phyloP scores from a whole-genome alignment of 2,113 vertebrate species.

The Neolamprologus sp. region DNA sequence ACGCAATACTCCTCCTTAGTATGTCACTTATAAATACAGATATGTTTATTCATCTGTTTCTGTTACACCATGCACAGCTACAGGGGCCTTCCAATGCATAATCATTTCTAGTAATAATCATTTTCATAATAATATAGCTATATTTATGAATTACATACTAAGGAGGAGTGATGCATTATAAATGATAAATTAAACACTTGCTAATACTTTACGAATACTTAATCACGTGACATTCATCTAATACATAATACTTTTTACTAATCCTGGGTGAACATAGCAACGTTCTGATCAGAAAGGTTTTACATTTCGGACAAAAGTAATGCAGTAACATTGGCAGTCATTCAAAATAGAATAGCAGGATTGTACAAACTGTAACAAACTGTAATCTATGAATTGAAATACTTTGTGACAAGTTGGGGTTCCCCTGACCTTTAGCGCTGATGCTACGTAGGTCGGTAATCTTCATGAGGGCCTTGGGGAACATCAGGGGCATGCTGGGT shows the following conservation, averaged over 20 bases:
- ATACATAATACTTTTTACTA: background rate
- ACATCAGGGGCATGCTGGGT: conserved; percentile 93
- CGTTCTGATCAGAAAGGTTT: background rate
- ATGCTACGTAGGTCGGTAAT: conserved; percentile 96
- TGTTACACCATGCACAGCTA: background rate
- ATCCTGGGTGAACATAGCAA: background rate
- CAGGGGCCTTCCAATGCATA: background rate
- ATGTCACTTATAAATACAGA: background rate
- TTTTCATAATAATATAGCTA: background rate
- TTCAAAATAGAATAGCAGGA: background rate
- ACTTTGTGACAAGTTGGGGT: rapidly evolving
- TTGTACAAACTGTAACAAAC: background rate
- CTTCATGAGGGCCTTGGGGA: conserved; percentile 97
- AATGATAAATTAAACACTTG: background rate
- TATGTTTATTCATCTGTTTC: background rate
- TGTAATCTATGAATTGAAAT: background rate
- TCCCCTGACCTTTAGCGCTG: conserved; percentile 85
- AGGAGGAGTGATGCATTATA: background rate
- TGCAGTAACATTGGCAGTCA: background rate
- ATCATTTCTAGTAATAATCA: rapidly evolving
- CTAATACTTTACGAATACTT: background rate
- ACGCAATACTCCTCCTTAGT: rapidly evolving
- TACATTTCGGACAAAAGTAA: background rate
- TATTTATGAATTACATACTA: background rate
- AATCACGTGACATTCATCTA: background rate